Percentiles rank a stretch among this genome's conserved stretches.
These are phyloP conservation scores for Patagioenas fasciata DNA, from an alignment of 2,113 vertebrate genomes.

Conservation along the genomic window DNA sequence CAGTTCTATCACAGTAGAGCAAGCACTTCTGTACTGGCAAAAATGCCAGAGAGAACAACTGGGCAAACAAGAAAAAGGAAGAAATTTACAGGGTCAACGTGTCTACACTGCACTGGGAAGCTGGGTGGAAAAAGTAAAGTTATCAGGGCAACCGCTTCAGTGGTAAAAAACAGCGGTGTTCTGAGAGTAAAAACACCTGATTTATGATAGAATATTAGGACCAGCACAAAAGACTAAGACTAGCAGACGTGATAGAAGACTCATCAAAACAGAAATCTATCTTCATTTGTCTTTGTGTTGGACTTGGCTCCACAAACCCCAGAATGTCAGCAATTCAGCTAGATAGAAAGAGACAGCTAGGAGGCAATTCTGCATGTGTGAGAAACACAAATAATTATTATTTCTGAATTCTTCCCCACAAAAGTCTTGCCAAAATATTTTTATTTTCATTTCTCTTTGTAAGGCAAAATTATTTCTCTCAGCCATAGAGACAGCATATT, in stretches of 20 bases:
- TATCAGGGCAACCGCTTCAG: background rate
- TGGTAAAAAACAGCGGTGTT: background rate
- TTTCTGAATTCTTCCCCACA: background rate
- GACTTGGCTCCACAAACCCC: background rate
- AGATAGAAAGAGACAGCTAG: background rate
- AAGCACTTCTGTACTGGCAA: background rate
- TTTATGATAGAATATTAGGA: background rate
- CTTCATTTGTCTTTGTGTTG: background rate
- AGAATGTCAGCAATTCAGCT: background rate
- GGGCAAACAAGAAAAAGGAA: background rate
- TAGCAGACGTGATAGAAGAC: background rate
- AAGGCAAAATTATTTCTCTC: slow-evolving; percentile 6
- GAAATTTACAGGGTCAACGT: background rate
- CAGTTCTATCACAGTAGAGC: background rate
- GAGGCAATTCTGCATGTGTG: background rate
- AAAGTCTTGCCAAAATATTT: slow-evolving; percentile 12
- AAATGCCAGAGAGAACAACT: background rate
- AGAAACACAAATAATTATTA: background rate
- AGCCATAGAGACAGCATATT: background rate
- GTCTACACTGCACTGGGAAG: background rate
- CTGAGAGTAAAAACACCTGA: background rate
- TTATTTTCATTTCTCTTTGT: background rate
- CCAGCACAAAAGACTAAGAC: background rate
- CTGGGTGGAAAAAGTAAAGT: background rate
- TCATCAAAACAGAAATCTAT: background rate